These are phyloP conservation scores for Coleophora deauratella DNA, from an alignment of 2,888 invertebrate genomes.

Conservation along the genomic window DNA sequence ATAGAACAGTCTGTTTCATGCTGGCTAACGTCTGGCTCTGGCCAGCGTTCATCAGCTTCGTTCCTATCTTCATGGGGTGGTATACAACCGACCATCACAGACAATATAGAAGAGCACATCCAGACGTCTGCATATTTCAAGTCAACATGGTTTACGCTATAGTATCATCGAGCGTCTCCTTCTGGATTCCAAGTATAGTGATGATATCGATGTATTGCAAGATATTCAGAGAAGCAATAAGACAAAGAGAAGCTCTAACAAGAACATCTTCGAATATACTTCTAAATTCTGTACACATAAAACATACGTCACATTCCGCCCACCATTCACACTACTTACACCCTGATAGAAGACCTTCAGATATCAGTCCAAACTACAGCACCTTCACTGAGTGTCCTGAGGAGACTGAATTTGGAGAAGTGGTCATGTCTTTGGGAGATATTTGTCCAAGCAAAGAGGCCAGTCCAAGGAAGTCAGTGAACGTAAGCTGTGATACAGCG, in stretches of 20 bases:
- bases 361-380: conserved; percentile 66
- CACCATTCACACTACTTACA: conserved; percentile 74
- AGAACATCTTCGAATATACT: conserved; percentile 91
- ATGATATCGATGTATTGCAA: conserved; percentile 95
- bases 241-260: conserved; percentile 87
- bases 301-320: conserved; percentile 81
- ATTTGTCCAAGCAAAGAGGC: conserved; percentile 65
- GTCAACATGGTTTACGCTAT: conserved; percentile 91
- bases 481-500: conserved; percentile 66
- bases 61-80: conserved; percentile 96
- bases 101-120: conserved; percentile 75
- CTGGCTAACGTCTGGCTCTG: conserved; percentile 92
- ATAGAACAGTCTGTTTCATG: conserved; percentile 86
- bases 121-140: conserved; percentile 86
- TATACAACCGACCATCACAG: conserved; percentile 91
- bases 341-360: conserved; percentile 61
- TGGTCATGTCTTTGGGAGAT: conserved; percentile 57
- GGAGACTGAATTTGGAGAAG: conserved; percentile 61
- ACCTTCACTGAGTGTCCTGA: conserved; percentile 68
- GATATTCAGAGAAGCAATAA: conserved; percentile 87
- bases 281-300: conserved; percentile 88
- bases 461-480: conserved; percentile 65
- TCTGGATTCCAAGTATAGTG: conserved; percentile 94
- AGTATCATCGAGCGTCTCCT: conserved; percentile 91
- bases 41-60: conserved; percentile 93